These are phyloP conservation scores for Adela reaumurella DNA, from an alignment of 2,888 invertebrate genomes.

Conservation along the genomic window DNA sequence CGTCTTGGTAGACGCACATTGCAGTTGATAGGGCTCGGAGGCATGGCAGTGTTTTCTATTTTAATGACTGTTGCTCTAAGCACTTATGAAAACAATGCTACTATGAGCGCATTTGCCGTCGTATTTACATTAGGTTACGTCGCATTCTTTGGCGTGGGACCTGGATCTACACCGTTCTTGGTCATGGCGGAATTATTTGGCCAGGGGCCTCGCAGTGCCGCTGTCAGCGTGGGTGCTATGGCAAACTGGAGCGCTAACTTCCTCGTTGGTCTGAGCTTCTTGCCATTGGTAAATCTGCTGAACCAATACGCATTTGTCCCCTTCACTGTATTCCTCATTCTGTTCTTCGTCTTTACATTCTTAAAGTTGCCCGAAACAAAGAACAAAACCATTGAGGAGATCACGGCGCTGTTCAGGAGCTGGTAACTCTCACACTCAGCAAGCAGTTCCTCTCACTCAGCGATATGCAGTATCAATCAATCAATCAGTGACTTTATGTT, in stretches of 20 bases:
- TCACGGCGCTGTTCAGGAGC: slow-evolving; percentile 48
- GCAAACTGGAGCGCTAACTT: slow-evolving; percentile 54
- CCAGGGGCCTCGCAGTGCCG: slow-evolving; percentile 45
- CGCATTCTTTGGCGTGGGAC: slow-evolving; percentile 49
- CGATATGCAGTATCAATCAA: too few species aligned
- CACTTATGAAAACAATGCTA: slow-evolving; percentile 33
- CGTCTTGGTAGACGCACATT: slow-evolving; percentile 65
- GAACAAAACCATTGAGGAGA: slow-evolving; percentile 48
- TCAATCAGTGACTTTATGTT: too few species aligned
- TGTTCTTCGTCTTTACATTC: slow-evolving; percentile 46
- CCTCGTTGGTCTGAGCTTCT: slow-evolving; percentile 42
- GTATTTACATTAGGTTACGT: slow-evolving; percentile 47
- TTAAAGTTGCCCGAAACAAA: slow-evolving; percentile 50
- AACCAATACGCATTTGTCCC: slow-evolving; percentile 45
- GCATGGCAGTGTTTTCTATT: slow-evolving; percentile 69
- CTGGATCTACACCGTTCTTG: slow-evolving; percentile 54
- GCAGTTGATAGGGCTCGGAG: slow-evolving; percentile 66
- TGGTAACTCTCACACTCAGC: too few species aligned
- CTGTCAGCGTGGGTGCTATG: slow-evolving; percentile 46
- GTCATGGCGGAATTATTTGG: slow-evolving; percentile 48
- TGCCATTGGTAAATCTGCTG: slow-evolving; percentile 31
- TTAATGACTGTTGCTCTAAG: slow-evolving; percentile 61
- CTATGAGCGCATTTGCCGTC: slow-evolving; percentile 47
- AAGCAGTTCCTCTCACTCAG: too few species aligned
- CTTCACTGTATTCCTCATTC: slow-evolving; percentile 35